phyloP scores from a whole-genome alignment of 2,113 vertebrate genomes.

The Malurus elegans region DNA sequence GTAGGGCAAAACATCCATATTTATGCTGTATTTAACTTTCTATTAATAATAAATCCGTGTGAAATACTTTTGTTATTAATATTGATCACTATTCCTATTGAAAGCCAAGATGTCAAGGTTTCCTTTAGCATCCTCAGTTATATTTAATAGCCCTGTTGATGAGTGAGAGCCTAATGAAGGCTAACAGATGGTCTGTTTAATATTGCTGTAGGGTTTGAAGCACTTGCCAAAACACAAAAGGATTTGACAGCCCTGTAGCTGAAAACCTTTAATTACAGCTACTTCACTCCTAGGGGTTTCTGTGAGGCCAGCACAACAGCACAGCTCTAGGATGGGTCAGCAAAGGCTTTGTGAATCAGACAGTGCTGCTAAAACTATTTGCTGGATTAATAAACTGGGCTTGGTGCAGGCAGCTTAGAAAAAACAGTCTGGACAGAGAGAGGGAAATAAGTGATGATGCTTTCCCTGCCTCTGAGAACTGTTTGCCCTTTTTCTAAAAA shows the following conservation, averaged over 20 bases:
- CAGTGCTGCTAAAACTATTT: not conserved
- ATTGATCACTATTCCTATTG: conserved; percentile 75
- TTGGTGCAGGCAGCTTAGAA: not conserved
- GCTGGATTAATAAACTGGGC: not conserved
- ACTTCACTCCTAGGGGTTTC: conserved; percentile 56
- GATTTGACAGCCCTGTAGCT: conserved; percentile 70
- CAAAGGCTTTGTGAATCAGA: not conserved
- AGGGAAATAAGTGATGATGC: not conserved
- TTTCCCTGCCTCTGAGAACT: not conserved
- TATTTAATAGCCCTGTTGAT: conserved; percentile 77
- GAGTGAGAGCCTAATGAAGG: conserved; percentile 77
- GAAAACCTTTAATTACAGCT: conserved; percentile 78
- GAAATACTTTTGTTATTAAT: conserved; percentile 75
- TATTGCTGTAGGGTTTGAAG: conserved; percentile 73
- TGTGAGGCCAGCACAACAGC: conserved; percentile 30
- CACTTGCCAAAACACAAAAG: conserved; percentile 76
- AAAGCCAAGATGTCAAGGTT: conserved; percentile 75
- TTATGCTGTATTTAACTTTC: conserved; percentile 73
- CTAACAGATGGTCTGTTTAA: conserved; percentile 82
- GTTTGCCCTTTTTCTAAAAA: not conserved
- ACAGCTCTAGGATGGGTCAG: conserved; percentile 21
- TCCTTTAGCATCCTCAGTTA: conserved; percentile 62
- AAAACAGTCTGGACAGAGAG: not conserved
- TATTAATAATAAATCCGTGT: conserved; percentile 75
- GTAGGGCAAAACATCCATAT: conserved; percentile 63